These are phyloP conservation scores for Pavo muticus DNA, from an alignment of 2,113 vertebrate species.

Conservation along the genomic window DNA sequence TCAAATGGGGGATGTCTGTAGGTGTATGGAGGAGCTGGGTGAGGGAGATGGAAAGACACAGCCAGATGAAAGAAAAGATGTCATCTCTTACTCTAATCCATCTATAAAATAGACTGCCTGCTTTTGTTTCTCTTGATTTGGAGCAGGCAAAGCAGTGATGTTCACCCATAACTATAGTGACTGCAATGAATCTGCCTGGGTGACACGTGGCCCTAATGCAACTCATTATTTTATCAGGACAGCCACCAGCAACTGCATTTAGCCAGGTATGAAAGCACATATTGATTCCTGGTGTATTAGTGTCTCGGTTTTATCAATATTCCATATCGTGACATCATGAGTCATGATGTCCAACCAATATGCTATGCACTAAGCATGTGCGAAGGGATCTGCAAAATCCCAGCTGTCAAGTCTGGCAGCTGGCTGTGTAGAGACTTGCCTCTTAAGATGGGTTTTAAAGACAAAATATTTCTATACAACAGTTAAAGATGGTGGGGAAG, in stretches of 20 bases:
- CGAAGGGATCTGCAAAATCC: not conserved
- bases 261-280: not conserved
- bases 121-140: not conserved
- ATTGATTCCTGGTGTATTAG: not conserved
- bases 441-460: not conserved
- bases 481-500: not conserved
- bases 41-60: not conserved
- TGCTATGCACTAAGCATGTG: rapidly evolving
- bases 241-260: not conserved
- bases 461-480: not conserved
- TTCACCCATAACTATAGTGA: rapidly evolving
- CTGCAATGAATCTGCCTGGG: not conserved
- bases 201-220: not conserved
- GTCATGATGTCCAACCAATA: not conserved
- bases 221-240: not conserved
- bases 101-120: not conserved
- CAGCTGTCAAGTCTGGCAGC: not conserved
- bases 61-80: not conserved
- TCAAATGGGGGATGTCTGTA: not conserved
- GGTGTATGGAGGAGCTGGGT: rapidly evolving
- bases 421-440: not conserved
- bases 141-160: not conserved
- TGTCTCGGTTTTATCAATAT: no score
- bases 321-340: no score
- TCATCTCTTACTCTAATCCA: not conserved